Evolutionary conservation across 2,797 vertebrate genomes (phyloP).

Genomic region (Gymnopithys bicolor): DNA sequence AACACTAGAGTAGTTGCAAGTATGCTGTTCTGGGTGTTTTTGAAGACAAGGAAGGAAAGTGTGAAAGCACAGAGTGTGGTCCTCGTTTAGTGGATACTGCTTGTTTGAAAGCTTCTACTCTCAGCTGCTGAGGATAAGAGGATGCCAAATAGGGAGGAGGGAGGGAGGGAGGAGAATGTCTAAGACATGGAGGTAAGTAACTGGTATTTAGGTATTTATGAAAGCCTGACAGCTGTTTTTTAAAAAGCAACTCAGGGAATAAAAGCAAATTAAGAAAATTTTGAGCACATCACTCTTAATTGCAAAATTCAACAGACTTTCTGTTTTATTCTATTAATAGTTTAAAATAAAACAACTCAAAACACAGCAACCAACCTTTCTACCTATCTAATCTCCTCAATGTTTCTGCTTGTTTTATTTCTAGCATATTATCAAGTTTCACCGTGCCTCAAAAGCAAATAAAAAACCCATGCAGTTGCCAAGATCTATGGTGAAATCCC

Average conservation of each 20-base stretch:
- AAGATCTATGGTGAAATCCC: constrained; percentile 86
- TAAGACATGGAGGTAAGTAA: constrained; percentile 47
- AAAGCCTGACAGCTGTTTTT: not conserved
- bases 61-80: not conserved
- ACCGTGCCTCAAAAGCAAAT: constrained; percentile 88
- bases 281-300: not conserved
- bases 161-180: not conserved
- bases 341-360: not conserved
- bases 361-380: not conserved
- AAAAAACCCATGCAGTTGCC: constrained; percentile 88
- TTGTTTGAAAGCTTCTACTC: constrained; percentile 10
- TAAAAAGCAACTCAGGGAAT: not conserved
- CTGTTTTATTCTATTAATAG: constrained; percentile 51
- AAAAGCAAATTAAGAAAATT: not conserved
- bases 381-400: constrained; percentile 6
- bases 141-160: not conserved
- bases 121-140: not conserved
- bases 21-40: not conserved
- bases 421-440: constrained; percentile 88
- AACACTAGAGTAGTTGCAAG: not conserved
- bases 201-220: not conserved
- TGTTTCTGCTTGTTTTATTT: constrained; percentile 71
- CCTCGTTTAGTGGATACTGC: not conserved
- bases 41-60: not conserved
- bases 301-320: not conserved